phyloP scores from a whole-genome alignment of 1,140 invertebrate species.

The Ooceraea biroi region DNA sequence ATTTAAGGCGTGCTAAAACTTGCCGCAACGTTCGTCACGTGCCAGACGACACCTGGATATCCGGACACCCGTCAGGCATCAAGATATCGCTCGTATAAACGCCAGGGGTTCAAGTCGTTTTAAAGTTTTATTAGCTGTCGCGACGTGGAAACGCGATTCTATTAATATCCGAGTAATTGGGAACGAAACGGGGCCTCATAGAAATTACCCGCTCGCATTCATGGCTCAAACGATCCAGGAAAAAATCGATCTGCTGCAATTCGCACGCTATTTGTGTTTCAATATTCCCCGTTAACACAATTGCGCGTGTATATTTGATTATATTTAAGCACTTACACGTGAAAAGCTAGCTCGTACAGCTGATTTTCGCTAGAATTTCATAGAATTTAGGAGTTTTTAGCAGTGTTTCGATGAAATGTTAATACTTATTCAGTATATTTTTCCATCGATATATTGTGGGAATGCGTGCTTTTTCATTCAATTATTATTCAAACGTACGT shows the following conservation, averaged over 20 bases:
- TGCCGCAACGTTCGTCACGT: conserved; percentile 13
- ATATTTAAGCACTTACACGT: not conserved
- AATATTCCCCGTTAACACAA: not conserved
- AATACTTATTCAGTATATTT: not conserved
- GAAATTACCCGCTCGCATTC: conserved; percentile 29
- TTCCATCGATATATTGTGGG: too few species aligned
- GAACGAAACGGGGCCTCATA: conserved; percentile 36
- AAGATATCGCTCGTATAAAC: conserved; percentile 10
- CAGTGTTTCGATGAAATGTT: not conserved
- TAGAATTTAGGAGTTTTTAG: too few species aligned
- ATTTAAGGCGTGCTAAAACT: conserved; percentile 16
- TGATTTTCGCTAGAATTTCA: not conserved
- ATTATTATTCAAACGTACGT: too few species aligned
- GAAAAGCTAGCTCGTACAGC: not conserved
- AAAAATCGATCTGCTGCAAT: not conserved
- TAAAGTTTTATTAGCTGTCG: conserved; percentile 58
- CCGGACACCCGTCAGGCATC: not conserved
- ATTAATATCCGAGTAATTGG: conserved; percentile 48
- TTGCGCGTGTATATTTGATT: conserved; percentile 4
- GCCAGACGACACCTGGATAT: conserved; percentile 8
- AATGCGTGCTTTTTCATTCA: too few species aligned
- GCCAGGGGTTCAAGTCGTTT: conserved; percentile 45
- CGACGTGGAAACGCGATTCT: conserved; percentile 15
- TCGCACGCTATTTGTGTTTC: not conserved
- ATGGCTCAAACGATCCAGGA: not conserved